phyloP scores from a whole-genome alignment of 2,888 invertebrate species.

The Girardia tigrina region DNA sequence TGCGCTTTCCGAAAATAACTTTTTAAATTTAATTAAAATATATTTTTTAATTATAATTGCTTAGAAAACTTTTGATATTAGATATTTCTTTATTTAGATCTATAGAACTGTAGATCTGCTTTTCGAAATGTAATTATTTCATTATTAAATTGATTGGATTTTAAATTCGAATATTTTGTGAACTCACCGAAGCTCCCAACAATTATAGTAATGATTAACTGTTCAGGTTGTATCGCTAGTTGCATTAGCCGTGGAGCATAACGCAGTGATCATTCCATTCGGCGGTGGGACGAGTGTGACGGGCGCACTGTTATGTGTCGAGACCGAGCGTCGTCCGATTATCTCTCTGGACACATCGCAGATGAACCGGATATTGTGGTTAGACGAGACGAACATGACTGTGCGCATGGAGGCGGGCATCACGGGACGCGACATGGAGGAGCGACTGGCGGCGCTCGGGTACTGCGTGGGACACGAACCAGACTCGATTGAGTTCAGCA shows the following conservation, averaged over 20 bases:
- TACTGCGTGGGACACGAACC: constrained; percentile 85
- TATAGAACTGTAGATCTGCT: too few relatives aligned
- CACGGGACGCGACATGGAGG: constrained; percentile 79
- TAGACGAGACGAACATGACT: constrained; percentile 69
- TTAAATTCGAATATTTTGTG: too few relatives aligned
- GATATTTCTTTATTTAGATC: too few relatives aligned
- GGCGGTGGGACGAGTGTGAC: constrained; percentile 89
- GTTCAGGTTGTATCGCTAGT: constrained; percentile 71
- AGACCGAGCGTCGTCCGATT: constrained; percentile 64
- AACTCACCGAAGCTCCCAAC: too few relatives aligned
- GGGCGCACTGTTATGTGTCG: constrained; percentile 70
- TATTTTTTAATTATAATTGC: too few relatives aligned
- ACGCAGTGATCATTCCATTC: constrained; percentile 74
- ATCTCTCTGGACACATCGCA: constrained; percentile 79
- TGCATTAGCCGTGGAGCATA: constrained; percentile 60
- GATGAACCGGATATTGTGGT: constrained; percentile 85
- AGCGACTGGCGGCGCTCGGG: constrained; percentile 61
- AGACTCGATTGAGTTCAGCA: constrained; percentile 81
- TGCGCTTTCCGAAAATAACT: too few relatives aligned
- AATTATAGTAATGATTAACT: too few relatives aligned
- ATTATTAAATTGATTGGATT: too few relatives aligned
- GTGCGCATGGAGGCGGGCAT: constrained; percentile 76
- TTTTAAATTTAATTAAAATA: too few relatives aligned
- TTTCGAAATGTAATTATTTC: too few relatives aligned
- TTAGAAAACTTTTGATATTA: too few relatives aligned